Base-by-base conservation (phyloP, 2,888 invertebrate species). In the Trachelus stipa region DNA sequence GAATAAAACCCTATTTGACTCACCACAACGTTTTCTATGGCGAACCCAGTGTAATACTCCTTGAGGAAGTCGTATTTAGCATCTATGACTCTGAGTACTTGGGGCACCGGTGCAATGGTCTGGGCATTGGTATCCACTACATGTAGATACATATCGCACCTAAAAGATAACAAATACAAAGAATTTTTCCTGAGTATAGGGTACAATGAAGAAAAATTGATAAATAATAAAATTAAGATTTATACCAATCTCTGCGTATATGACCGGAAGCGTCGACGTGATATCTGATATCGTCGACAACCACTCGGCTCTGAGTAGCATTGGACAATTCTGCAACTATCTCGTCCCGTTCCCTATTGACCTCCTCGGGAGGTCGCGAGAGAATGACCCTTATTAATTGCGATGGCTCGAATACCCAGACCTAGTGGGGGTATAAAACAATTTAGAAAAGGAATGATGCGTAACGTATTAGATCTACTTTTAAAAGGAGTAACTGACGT, bases 391-490 rank as follows among this genome's bases (percentile, higher is more conserved):
- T 94, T 79, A 97, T 96, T 75, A 97, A 93, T 82, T 98, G 96
- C 0, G 95, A 95, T 0, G 96, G 95, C 88, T 97, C 97, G 84
- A 97, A 97, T 73, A 98, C 95, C 98, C 98, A 98, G 15, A 98
- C 93, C 97, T 97, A 87, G 15, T 23, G 56, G 56, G 6, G 23
- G 9, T 56, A 9, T 23, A 23, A 31, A 15, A 3, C 1, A 35
- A 80, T 37, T 35, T 68, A 34, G 56, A 76, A 75, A 56, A 75
- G 2, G 6, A 75, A 68, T 37, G 73, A 77, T 9, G 1, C 76
- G 71, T 31, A 73, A 73, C 35, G 68, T 37, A 73, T 4, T 75
- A 80, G 73, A 68, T 76, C 40, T 73, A 12, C 71, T 56, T 73
- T 69, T 23, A 69, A 79, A 37, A 56, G 33, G 6, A 33, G 33